Evolutionary conservation across 2,888 invertebrate species (phyloP).

Genomic region (Hydroisotoma schaefferi): DNA sequence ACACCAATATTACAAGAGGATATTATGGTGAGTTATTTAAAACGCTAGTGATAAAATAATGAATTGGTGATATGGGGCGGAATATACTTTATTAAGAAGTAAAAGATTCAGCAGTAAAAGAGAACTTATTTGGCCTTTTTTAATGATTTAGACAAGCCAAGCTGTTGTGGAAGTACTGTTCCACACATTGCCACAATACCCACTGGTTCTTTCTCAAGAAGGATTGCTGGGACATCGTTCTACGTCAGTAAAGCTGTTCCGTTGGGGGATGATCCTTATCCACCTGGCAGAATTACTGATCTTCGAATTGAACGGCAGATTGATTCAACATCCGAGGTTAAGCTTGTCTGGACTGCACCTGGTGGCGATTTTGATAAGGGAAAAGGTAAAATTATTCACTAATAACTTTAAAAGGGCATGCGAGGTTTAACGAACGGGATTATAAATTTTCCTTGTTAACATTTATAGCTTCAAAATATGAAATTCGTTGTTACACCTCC

Average conservation of each 20-base stretch:
- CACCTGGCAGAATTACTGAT: constrained; percentile 51
- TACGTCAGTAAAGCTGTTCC: constrained; percentile 45
- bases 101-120: neutral
- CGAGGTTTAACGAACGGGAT: neutral
- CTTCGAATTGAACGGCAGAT: constrained; percentile 49
- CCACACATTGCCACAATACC: constrained; percentile 48
- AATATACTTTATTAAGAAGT: neutral
- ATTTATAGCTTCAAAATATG: constrained; percentile 47
- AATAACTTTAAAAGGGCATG: neutral
- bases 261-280: constrained; percentile 49
- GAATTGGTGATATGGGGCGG: neutral
- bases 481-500: constrained; percentile 50
- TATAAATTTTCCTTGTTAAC: neutral
- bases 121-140: no score
- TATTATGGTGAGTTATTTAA: constrained; percentile 37
- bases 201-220: constrained; percentile 48
- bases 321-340: constrained; percentile 49
- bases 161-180: constrained; percentile 50
- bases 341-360: constrained; percentile 51
- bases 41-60: neutral
- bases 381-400: constrained; percentile 47
- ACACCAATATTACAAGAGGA: constrained; percentile 46
- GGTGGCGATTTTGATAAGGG: constrained; percentile 52
- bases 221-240: constrained; percentile 49
- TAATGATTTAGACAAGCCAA: constrained; percentile 35